phyloP scores from a whole-genome alignment of 2,113 vertebrate genomes.

The Corythaeola cristata region DNA sequence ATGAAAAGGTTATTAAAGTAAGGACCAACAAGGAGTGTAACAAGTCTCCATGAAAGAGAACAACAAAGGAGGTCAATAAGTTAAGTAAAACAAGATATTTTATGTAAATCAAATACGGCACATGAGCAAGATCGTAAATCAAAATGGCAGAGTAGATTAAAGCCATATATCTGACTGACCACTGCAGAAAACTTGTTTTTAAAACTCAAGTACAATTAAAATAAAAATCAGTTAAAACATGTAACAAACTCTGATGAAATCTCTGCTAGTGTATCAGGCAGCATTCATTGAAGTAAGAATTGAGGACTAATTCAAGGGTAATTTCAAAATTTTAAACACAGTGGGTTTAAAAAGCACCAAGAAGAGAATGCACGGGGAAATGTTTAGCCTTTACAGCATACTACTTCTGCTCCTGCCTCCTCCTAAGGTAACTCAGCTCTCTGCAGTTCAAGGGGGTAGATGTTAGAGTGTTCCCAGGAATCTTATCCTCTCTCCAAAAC shows the following conservation, averaged over 20 bases:
- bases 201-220: too few relatives aligned
- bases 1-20: background rate
- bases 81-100: background rate
- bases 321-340: background rate
- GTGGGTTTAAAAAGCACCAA: too few relatives aligned
- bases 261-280: background rate
- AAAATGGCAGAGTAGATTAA: background rate
- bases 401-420: background rate
- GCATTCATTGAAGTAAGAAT: background rate
- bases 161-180: background rate
- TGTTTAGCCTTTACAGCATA: background rate
- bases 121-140: background rate
- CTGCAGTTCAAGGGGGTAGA: background rate
- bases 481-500: background rate
- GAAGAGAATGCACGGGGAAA: accelerated
- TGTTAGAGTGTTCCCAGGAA: background rate
- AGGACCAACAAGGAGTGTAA: background rate
- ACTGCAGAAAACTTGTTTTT: background rate
- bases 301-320: background rate
- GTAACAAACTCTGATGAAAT: background rate
- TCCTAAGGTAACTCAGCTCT: background rate
- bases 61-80: background rate
- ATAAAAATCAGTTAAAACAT: too few relatives aligned
- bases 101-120: background rate
- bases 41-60: background rate